phyloP scores from a whole-genome alignment of 2,888 invertebrate species.

The Pristionchus entomophagus region DNA sequence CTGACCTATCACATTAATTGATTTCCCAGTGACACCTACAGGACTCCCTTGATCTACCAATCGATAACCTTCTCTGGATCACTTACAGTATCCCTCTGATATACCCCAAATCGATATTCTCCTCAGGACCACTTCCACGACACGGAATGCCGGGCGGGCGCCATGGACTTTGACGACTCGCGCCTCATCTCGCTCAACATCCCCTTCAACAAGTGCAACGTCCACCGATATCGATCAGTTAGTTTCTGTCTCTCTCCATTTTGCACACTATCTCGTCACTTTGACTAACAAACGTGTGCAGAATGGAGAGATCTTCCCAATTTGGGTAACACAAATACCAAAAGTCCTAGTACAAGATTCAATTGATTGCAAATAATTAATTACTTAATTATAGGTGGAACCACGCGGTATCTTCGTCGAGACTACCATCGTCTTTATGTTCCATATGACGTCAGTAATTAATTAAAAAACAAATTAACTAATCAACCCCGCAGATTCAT shows the following conservation, averaged over 20 bases:
- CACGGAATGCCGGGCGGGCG: conserved; percentile 71
- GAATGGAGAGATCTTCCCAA: no score
- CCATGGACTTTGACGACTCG: conserved; percentile 70
- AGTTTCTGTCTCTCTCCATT: no score
- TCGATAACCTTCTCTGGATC: not conserved
- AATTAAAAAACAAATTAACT: not conserved
- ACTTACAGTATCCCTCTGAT: no score
- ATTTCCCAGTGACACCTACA: no score
- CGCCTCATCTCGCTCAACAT: conserved; percentile 72
- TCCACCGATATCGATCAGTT: conserved; percentile 73
- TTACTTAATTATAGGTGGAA: conserved; percentile 61
- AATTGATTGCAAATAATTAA: not conserved
- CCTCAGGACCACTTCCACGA: conserved; percentile 71
- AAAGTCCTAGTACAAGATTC: no score
- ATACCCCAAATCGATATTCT: no score
- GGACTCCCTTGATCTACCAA: no score
- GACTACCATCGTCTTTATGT: conserved; percentile 74
- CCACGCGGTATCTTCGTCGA: conserved; percentile 75
- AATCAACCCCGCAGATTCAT: conserved; percentile 61
- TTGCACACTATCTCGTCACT: no score
- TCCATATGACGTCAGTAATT: conserved; percentile 64
- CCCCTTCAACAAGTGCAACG: conserved; percentile 74
- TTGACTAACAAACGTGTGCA: no score
- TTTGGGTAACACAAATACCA: no score
- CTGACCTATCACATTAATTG: no score